phyloP scores from a whole-genome alignment of 2,888 invertebrate species.

The Drosophila quinaria region DNA sequence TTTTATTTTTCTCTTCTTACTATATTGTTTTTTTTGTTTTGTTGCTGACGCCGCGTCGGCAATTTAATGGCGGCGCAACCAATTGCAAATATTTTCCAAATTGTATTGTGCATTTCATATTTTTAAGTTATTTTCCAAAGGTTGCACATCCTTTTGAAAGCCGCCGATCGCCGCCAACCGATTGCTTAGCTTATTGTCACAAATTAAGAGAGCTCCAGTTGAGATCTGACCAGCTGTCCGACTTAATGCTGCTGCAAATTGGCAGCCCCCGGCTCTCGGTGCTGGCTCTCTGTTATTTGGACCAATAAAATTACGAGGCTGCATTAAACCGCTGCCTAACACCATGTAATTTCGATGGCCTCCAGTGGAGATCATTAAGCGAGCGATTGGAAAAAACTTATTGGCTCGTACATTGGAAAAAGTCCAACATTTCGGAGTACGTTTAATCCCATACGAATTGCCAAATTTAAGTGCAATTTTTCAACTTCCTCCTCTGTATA shows the following conservation, averaged over 20 bases:
- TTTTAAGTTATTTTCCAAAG: constrained; percentile 58
- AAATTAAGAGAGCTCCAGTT: constrained; percentile 65
- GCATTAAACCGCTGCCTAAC: constrained; percentile 64
- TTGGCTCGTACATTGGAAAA: constrained; percentile 22
- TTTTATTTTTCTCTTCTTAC: constrained; percentile 20
- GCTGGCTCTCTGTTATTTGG: constrained; percentile 74
- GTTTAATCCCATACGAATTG: too few species aligned
- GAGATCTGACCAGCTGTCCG: constrained; percentile 39
- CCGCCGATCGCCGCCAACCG: constrained; percentile 45
- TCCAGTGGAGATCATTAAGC: constrained; percentile 19
- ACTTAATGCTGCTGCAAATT: constrained; percentile 61
- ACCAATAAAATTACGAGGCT: constrained; percentile 80
- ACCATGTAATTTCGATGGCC: constrained; percentile 73
- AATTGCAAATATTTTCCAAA: constrained; percentile 79
- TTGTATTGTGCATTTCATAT: constrained; percentile 75
- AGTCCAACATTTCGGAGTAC: too few species aligned
- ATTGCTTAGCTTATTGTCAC: constrained; percentile 74
- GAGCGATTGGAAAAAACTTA: constrained; percentile 36
- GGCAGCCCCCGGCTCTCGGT: constrained; percentile 42
- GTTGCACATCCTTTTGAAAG: constrained; percentile 66
- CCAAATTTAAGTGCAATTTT: too few species aligned
- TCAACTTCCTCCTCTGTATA: too few species aligned
- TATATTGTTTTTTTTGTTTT: constrained; percentile 28
- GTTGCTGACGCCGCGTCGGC: constrained; percentile 42
- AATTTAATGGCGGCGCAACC: constrained; percentile 78